Evolutionary conservation across 2,797 vertebrate species (phyloP), one percentile per base, ranked within the genome.

Genomic region (Bradypodion ventrale): DNA sequence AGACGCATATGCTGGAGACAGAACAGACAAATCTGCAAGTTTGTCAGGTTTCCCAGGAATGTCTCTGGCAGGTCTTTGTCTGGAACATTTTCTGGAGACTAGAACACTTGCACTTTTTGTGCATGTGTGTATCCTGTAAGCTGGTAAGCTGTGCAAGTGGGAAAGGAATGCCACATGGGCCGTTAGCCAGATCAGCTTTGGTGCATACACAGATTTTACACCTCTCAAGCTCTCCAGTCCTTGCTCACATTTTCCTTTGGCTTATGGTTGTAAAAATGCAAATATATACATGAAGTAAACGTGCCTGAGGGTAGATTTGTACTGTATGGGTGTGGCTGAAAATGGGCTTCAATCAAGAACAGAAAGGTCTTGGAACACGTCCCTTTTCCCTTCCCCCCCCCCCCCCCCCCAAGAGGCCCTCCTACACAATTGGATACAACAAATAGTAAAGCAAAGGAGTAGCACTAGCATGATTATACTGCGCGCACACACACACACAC

Each of bases 31-130:
- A 92, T 89, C 82, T 92, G 80, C 78, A 79, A 89, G 77, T 93
- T 94, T 95, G 85, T 95, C 92, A 93, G 93, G 89, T 92, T 94
- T 95, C 91, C 93, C 91, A 93, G 87, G 91, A 94, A 91, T 93
- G 92, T 93, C 92, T 94, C 91, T 93, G 93, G 92, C 89, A 95
- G 89, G 87, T 94, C 90, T 93, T 94, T 91, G 92, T 90, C 91
- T 94, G 92, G 92, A 94, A 93, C 82, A 1, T 90, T 90, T 92
- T 93, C 87, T 90, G 62, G 88, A 93, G 88, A 91, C 87, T 80
- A 89, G 86, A 94, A 88, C 76, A 49, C 84, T 89, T 78, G 76
- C 65, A 52, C 70, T 90, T 75, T 89, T 42, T 93, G 82, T 94
- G 87, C 91, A 76, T 92, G 84, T 90, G 82, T 87, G 85, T 92